A percentile compares a stretch with the other conserved stretches of the same genome.
Conservation (phyloP, 1,140 invertebrate genomes). For the Cataglyphis hispanica region DNA sequence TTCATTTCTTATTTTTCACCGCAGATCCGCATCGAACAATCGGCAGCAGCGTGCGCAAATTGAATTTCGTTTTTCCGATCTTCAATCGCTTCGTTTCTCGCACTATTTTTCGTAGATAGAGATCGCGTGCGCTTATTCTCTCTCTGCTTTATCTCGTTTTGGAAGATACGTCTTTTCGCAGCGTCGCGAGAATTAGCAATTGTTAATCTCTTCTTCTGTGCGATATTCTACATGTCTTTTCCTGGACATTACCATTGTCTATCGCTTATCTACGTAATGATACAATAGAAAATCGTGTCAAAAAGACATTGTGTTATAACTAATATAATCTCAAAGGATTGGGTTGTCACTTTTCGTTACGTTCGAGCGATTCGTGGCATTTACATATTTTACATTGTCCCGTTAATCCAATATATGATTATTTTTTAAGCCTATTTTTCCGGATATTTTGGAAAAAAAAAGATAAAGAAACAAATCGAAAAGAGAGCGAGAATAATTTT, state of each 20-base stretch:
- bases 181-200: not conserved
- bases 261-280: not conserved
- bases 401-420: not conserved
- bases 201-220: not conserved
- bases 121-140: not conserved
- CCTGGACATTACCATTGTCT: not conserved
- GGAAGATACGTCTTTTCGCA: not conserved
- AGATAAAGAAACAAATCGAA: not conserved
- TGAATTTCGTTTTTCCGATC: slow-evolving; percentile 43
- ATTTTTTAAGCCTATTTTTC: slow-evolving; percentile 19
- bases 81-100: slow-evolving; percentile 1
- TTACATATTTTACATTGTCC: slow-evolving; percentile 8
- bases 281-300: slow-evolving; percentile 18
- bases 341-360: not conserved
- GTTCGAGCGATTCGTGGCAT: slow-evolving; percentile 9
- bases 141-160: slow-evolving; percentile 15
- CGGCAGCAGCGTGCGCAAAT: slow-evolving; percentile 30
- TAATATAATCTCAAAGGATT: not conserved
- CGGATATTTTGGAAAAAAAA: not conserved
- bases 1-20: slow-evolving; percentile 27
- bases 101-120: not conserved
- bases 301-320: not conserved
- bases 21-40: slow-evolving; percentile 39
- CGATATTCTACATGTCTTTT: not conserved
- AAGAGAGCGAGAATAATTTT: slow-evolving; percentile 45